Evolutionary conservation across 2,113 vertebrate species (phyloP).

Genomic region (Nymphicus hollandicus): DNA sequence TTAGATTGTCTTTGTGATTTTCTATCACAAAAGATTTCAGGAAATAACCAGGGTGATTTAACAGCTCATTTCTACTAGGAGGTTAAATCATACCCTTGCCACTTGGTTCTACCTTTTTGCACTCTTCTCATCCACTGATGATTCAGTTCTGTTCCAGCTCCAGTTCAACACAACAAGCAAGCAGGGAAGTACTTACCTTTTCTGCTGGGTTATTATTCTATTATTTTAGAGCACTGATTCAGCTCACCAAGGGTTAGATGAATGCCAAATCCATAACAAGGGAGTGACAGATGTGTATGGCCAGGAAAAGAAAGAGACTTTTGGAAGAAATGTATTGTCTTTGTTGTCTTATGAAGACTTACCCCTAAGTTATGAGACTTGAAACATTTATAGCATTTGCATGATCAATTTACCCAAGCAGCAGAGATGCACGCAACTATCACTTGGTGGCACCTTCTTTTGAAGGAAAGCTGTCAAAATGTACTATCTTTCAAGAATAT

Average conservation of each 20-base stretch:
- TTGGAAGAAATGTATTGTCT: background rate
- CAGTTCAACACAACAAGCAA: background rate
- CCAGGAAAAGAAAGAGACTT: background rate
- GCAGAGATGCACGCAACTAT: background rate
- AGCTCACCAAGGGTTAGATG: background rate
- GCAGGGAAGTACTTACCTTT: background rate
- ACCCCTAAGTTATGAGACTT: background rate
- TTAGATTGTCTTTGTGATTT: background rate
- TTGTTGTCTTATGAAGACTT: background rate
- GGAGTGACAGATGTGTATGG: background rate
- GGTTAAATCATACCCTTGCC: background rate
- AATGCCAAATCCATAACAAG: background rate
- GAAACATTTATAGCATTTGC: background rate
- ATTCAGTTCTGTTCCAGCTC: background rate
- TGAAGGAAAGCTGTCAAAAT: background rate
- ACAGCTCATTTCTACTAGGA: background rate
- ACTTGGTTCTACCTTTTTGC: background rate
- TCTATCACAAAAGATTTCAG: background rate
- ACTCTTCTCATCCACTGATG: background rate
- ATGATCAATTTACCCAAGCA: background rate
- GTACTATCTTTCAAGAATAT: background rate
- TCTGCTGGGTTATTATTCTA: background rate
- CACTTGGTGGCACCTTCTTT: background rate
- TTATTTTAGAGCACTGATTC: background rate
- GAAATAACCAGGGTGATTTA: background rate